Evolutionary conservation across 2,888 invertebrate species (phyloP), one percentile per base, ranked within the genome.

Genomic region (Drosophila helvetica): DNA sequence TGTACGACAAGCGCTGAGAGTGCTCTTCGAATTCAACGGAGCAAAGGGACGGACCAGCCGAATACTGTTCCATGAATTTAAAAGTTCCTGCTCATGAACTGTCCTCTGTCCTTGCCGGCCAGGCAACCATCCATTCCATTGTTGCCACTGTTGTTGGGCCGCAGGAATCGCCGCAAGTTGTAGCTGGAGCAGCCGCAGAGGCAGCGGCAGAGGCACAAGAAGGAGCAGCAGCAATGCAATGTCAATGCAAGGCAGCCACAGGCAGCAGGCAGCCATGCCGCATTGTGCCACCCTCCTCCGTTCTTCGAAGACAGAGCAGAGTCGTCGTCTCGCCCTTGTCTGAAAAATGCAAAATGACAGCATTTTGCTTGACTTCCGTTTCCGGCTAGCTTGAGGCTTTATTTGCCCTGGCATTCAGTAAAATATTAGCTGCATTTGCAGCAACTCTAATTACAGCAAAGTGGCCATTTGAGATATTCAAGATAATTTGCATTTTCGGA

Each of bases 351-450:
- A 83, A 81, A 79, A 86, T 86, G 79, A 79, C 83, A 79, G 84
- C 77, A 74, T 80, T 86, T 86, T 83, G 70, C 77, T 76, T 75
- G 77, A 83, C 86, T 84, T 83, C 86, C 79, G 74, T 73, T 80
- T 84, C 86, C 86, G 75, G 86, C 50, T 75, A 77, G 77, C 77
- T 64, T 65, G 25, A 60, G 58, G 66, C 69, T 74, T 75, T 78
- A 79, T 79, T 76, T 76, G 77, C 76, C 58, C 47, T 61, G 60
- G 67, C 74, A 64, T 70, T 66, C 51, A 54, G 55, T 64, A 73
- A 78, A 64, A 76, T 86, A 79, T 78, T 76, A 65, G 71, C 78
- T 72, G 68, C 74, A 76, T 71, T 71, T 58, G 74, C 51, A 61
- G 73, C 69, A 65, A 79, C 74, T 78, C 78, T 82, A 80, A 83